A percentile compares a stretch with the other conserved stretches of the same genome.
Evolutionary conservation across 2,113 vertebrate species (phyloP).

Genomic region (Calidris pugnax): DNA sequence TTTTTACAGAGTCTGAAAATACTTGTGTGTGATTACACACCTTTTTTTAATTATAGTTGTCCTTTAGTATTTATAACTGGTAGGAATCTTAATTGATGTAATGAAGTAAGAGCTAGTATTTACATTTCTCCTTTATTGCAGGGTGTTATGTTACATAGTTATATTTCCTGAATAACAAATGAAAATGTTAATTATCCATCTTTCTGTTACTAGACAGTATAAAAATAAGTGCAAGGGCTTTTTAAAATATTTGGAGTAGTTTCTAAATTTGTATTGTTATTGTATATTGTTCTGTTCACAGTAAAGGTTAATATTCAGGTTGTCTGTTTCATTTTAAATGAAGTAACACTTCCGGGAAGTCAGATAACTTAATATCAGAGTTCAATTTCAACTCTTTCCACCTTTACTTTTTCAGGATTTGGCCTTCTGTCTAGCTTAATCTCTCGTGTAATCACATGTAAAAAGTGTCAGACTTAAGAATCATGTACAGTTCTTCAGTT

Average conservation of each 20-base stretch:
- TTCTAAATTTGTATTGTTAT: not conserved
- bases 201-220: not conserved
- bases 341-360: not conserved
- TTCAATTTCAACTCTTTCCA: not conserved
- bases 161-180: not conserved
- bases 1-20: not conserved
- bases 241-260: not conserved
- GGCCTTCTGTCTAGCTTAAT: not conserved
- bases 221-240: not conserved
- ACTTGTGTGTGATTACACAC: not conserved
- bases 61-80: not conserved
- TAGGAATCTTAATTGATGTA: not conserved
- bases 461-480: not conserved
- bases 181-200: not conserved
- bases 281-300: not conserved
- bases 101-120: not conserved
- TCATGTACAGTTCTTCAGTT: not conserved
- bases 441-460: not conserved
- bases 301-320: not conserved
- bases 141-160: not conserved
- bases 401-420: not conserved
- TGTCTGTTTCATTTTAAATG: not conserved
- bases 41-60: not conserved
- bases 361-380: not conserved
- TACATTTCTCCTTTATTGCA: not conserved